A percentile compares a stretch with the other conserved stretches of the same genome.
phyloP scores from a whole-genome alignment of 2,797 vertebrate species.

The Podarcis siculus region DNA sequence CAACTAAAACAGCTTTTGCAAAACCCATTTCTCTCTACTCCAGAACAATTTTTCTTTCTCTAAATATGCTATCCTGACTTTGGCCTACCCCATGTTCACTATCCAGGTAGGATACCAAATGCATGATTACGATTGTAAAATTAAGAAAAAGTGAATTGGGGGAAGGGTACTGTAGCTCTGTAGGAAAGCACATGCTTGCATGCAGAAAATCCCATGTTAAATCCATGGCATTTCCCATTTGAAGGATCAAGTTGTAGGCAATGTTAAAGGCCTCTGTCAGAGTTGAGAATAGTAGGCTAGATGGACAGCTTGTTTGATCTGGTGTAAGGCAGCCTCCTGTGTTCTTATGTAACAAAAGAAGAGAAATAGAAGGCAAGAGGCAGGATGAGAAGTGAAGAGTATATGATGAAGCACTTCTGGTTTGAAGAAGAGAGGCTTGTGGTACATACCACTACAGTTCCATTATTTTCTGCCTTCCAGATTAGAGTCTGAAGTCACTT shows the following conservation, averaged over 20 bases:
- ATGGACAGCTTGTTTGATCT: not conserved
- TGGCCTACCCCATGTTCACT: no score
- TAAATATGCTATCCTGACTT: no score
- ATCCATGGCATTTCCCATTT: not conserved
- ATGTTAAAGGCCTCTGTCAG: not conserved
- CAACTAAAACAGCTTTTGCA: no score
- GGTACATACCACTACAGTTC: not conserved
- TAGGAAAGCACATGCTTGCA: no score
- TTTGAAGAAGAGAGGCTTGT: conserved; percentile 9
- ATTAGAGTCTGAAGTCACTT: conserved; percentile 54
- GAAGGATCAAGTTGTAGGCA: not conserved
- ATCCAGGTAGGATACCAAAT: no score
- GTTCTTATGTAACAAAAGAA: not conserved
- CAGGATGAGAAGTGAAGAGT: conserved; percentile 23
- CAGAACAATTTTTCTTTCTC: no score
- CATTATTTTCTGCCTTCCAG: conserved; percentile 27
- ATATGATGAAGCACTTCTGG: conserved; percentile 45
- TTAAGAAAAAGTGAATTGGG: no score
- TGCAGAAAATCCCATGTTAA: no score
- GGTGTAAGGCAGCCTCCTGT: not conserved
- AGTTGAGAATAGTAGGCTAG: not conserved
- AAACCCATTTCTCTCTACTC: no score
- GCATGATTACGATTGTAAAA: no score
- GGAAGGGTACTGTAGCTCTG: no score
- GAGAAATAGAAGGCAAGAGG: not conserved